Conservation (phyloP, 2,797 vertebrate species). For the Neosilurus hyrtlii region DNA sequence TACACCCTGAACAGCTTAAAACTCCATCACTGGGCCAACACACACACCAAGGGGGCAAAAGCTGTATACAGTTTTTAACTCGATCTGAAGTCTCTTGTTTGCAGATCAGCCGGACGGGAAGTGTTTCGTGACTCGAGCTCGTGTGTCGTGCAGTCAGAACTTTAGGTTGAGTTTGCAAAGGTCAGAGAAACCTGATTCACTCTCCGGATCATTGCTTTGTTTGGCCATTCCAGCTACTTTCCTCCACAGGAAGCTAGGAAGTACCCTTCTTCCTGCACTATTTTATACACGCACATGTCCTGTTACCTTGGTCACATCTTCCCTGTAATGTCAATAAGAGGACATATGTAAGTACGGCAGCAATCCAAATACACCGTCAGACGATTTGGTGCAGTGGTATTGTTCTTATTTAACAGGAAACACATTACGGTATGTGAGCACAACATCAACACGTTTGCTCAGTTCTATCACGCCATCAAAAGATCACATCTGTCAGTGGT, state of each 20-base stretch:
- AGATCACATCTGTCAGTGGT: constrained; percentile 21
- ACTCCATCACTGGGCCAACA: no score
- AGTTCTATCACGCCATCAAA: constrained; percentile 27
- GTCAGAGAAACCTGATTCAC: constrained; percentile 52
- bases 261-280: constrained; percentile 58
- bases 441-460: constrained; percentile 14
- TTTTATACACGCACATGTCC: constrained; percentile 51
- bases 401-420: constrained; percentile 27
- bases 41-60: no score
- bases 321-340: constrained; percentile 47
- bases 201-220: constrained; percentile 48
- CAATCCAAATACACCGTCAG: constrained; percentile 18
- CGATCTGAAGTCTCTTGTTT: not conserved
- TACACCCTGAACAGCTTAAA: no score
- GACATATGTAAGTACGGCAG: constrained; percentile 36
- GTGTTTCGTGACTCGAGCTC: constrained; percentile 14
- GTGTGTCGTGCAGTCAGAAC: constrained; percentile 25
- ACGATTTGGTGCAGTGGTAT: constrained; percentile 6
- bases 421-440: not conserved
- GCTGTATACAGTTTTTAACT: not conserved
- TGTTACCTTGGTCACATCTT: constrained; percentile 54
- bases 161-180: constrained; percentile 44
- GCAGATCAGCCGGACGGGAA: not conserved
- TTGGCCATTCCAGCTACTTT: constrained; percentile 58
- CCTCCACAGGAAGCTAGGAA: constrained; percentile 56